Evolutionary conservation across 23 tunicate genomes (phyloP).

Genomic region (Styela plicata): DNA sequence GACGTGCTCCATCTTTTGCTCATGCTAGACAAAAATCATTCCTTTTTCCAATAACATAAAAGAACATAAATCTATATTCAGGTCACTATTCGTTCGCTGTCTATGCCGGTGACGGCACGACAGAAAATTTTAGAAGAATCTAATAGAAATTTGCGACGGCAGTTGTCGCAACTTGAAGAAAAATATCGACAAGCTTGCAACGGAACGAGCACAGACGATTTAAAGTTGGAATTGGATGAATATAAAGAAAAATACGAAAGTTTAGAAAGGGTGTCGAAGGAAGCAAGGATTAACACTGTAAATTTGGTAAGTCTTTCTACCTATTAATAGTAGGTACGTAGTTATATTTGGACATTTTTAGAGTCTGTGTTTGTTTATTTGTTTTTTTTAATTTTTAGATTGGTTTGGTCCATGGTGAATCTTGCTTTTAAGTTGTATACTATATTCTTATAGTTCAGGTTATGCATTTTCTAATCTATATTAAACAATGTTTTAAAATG

Average conservation of each 20-base stretch:
- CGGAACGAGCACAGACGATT: neutral
- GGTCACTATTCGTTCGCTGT: conserved; percentile 79
- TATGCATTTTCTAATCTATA: too few relatives aligned
- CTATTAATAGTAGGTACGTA: too few relatives aligned
- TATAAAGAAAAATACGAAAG: conserved; percentile 14
- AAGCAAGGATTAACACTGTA: conserved; percentile 3
- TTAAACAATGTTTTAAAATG: too few relatives aligned
- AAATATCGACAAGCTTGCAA: conserved; percentile 21
- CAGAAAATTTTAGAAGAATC: conserved; percentile 87
- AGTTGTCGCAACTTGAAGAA: conserved; percentile 44
- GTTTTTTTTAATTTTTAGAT: too few relatives aligned
- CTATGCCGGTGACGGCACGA: conserved; percentile 82
- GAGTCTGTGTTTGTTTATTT: too few relatives aligned
- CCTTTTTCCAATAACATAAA: too few relatives aligned
- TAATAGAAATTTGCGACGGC: conserved; percentile 57
- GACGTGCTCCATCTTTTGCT: too few relatives aligned
- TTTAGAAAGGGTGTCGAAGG: conserved; percentile 17
- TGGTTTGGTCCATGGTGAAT: too few relatives aligned
- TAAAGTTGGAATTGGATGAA: conserved; percentile 23
- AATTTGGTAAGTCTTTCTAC: conserved; percentile 31
- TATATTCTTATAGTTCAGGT: too few relatives aligned
- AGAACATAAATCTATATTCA: conserved; percentile 1
- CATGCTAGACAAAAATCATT: too few relatives aligned
- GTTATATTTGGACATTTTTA: too few relatives aligned
- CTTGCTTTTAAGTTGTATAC: too few relatives aligned